Conservation (phyloP, 2,797 vertebrate species). For the Darevskia mixta region DNA sequence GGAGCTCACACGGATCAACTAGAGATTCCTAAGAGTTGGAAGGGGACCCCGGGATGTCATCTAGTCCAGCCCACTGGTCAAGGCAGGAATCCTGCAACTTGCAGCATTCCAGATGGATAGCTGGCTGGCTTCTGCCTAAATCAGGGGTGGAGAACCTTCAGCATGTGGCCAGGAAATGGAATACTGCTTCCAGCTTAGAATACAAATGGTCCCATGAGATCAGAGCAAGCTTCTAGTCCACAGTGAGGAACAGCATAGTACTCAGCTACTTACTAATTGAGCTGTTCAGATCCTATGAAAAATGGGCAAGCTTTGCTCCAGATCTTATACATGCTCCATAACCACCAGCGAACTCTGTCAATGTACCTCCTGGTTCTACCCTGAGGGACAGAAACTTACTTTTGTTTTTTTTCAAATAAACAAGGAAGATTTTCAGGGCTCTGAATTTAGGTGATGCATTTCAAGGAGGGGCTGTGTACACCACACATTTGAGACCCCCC, state of each 20-base stretch:
- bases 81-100: too few relatives aligned
- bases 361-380: background rate
- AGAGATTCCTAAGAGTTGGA: too few relatives aligned
- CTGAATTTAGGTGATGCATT: background rate
- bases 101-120: too few relatives aligned
- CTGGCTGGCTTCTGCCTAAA: too few relatives aligned
- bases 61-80: too few relatives aligned
- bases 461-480: too few relatives aligned
- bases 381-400: background rate
- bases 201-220: background rate
- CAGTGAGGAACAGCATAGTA: background rate
- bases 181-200: background rate
- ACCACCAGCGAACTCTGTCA: background rate
- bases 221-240: background rate
- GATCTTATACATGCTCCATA: background rate
- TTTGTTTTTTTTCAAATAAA: background rate
- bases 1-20: background rate
- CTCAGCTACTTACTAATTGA: background rate
- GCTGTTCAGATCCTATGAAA: background rate
- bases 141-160: too few relatives aligned
- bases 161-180: background rate
- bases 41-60: too few relatives aligned
- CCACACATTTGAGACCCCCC: too few relatives aligned
- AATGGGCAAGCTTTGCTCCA: background rate
- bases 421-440: background rate